Percentiles rank a stretch among this genome's conserved stretches.
phyloP scores from a whole-genome alignment of 2,797 vertebrate genomes.

The Setipinna tenuifilis region DNA sequence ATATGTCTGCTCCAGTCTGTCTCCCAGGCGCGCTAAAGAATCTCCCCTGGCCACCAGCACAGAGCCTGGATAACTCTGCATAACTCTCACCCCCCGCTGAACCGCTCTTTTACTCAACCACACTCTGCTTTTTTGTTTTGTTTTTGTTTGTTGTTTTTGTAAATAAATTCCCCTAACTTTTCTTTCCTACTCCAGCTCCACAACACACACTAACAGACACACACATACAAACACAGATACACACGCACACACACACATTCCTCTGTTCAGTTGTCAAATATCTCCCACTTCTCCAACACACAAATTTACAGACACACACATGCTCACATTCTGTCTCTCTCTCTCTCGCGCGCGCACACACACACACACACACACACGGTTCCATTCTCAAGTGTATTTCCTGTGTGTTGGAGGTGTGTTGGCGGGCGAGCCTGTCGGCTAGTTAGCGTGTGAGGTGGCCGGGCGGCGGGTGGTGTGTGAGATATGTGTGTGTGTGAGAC shows the following conservation, averaged over 20 bases:
- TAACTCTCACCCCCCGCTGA: conserved; percentile 27
- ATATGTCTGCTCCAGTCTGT: neutral
- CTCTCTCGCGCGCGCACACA: too few species aligned
- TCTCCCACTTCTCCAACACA: neutral
- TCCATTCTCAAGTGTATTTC: neutral
- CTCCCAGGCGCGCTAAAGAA: conserved; percentile 46
- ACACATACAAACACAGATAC: too few species aligned
- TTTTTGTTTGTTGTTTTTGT: too few species aligned
- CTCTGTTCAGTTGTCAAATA: neutral
- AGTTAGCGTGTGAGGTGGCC: neutral
- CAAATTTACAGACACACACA: too few species aligned
- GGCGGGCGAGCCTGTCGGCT: neutral
- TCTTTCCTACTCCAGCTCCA: neutral
- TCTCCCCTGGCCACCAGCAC: conserved; percentile 31
- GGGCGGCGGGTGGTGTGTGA: too few species aligned
- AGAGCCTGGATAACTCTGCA: conserved; percentile 43
- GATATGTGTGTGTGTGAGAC: too few species aligned
- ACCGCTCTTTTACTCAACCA: conserved; percentile 18
- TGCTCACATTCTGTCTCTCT: too few species aligned
- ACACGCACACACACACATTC: too few species aligned
- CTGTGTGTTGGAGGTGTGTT: neutral
- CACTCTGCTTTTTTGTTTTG: neutral
- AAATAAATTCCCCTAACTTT: neutral
- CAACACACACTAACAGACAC: too few species aligned
- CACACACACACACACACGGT: too few species aligned